Evolutionary conservation across 2,113 vertebrate genomes (phyloP), one percentile per base, ranked within the genome.

Genomic region (Dromas ardeola): DNA sequence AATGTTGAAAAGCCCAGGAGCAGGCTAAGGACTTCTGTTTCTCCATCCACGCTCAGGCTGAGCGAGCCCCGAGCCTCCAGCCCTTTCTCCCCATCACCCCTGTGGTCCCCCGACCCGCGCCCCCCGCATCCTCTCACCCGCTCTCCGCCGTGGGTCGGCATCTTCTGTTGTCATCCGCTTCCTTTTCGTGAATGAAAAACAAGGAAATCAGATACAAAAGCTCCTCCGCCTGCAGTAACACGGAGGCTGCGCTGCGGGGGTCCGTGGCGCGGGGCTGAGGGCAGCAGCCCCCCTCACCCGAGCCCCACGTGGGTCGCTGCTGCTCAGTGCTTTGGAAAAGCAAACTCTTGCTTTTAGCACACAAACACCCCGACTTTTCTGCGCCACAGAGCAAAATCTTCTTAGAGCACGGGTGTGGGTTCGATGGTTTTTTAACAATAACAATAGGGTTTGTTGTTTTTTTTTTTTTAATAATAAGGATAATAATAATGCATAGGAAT

Each of bases 201-300:
- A 95, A 90, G 95, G 93, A 91, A 96, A 82, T 86, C 79, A 40
- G 80, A 95, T 96, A 93, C 93, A 95, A 96, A 97, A 95, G 71
- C 84, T 95, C 87, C 88, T 96, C 84, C 88, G 55, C 63, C 58
- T 83, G 58, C 83, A 18, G 91, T 95, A 82, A 91, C 83, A 27
- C 10, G 6, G 90, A 67, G 73, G 79, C 73, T 47, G 79, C 1
- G 42, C 26, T 6, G 38, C 6, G 10, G 77, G 32, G 36, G 49
- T 63, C 65, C 9, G 9, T 38, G 61, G 50, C 2, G 4, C 42
- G 47, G 58, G 58, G 73, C 23, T 38, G 65, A 29, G 70, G 77
- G 74, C 29, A 42, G 77, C 80, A 87, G 62, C 81, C 66, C 13
- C 50, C 69, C 29, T 32, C 62, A 42, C 76, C 76, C 2, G 0